Evolutionary conservation across 2,888 invertebrate species (phyloP).

Genomic region (Eupeodes latifasciatus): DNA sequence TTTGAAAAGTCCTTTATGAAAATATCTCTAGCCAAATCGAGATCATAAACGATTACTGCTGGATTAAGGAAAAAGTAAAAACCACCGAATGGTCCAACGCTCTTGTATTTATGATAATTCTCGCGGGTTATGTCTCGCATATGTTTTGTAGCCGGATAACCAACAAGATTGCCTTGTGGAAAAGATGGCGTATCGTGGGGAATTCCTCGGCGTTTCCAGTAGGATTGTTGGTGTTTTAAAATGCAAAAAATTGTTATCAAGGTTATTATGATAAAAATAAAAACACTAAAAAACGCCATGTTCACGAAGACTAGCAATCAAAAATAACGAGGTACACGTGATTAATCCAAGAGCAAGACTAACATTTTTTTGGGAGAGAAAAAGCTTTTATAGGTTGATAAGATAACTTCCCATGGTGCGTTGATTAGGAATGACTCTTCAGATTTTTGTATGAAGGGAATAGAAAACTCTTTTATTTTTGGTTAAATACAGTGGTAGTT

Average conservation of each 20-base stretch:
- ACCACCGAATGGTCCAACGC: slow-evolving; percentile 80
- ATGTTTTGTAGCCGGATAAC: slow-evolving; percentile 74
- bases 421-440: too few species aligned
- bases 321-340: neutral
- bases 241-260: neutral
- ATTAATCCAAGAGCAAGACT: neutral
- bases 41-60: slow-evolving; percentile 79
- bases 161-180: slow-evolving; percentile 80
- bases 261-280: slow-evolving; percentile 25
- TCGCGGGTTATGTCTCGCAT: slow-evolving; percentile 46
- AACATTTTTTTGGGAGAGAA: neutral
- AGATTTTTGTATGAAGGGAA: too few species aligned
- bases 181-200: slow-evolving; percentile 81
- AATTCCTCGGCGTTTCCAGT: slow-evolving; percentile 82
- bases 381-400: slow-evolving; percentile 25
- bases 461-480: too few species aligned
- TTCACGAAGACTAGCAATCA: neutral
- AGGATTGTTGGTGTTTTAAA: slow-evolving; percentile 24
- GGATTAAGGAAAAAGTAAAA: slow-evolving; percentile 81
- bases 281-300: slow-evolving; percentile 12
- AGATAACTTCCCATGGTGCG: too few species aligned
- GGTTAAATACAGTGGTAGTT: too few species aligned
- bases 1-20: slow-evolving; percentile 80
- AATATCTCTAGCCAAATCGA: slow-evolving; percentile 80
- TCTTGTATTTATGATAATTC: slow-evolving; percentile 78